phyloP scores from a whole-genome alignment of 1,140 invertebrate genomes.

The Doryteuthis pealeii region DNA sequence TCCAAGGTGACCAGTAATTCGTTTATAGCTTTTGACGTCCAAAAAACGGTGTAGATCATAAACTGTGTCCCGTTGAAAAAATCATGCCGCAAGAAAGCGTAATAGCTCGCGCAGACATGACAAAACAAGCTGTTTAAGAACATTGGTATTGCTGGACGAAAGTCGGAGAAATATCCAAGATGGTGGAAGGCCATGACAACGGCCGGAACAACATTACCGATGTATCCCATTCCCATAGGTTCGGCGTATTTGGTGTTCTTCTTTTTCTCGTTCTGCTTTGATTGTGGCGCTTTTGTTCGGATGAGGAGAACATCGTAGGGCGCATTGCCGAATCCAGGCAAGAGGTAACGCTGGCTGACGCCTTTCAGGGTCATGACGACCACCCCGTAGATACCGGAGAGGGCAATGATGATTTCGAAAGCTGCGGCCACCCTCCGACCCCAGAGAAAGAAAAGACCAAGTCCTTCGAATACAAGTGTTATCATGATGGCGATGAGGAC shows the following conservation, averaged over 20 bases:
- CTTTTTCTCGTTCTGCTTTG: slow-evolving; percentile 37
- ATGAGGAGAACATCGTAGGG: slow-evolving; percentile 40
- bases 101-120: slow-evolving; percentile 40
- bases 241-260: slow-evolving; percentile 48
- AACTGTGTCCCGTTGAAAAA: slow-evolving; percentile 41
- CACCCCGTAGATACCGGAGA: slow-evolving; percentile 42
- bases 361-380: slow-evolving; percentile 48
- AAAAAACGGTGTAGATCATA: slow-evolving; percentile 38
- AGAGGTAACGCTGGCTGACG: slow-evolving; percentile 44
- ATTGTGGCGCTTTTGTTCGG: slow-evolving; percentile 24
- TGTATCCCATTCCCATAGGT: slow-evolving; percentile 47
- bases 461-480: slow-evolving; percentile 41
- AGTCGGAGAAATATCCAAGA: slow-evolving; percentile 41
- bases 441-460: slow-evolving; percentile 40
- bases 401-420: slow-evolving; percentile 45
- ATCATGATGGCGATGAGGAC: slow-evolving; percentile 40
- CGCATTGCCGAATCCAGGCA: slow-evolving; percentile 49
- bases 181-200: slow-evolving; percentile 37
- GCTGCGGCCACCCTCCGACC: slow-evolving; percentile 39
- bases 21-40: slow-evolving; percentile 28
- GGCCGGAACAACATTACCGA: slow-evolving; percentile 42
- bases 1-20: slow-evolving; percentile 30
- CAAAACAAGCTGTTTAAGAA: slow-evolving; percentile 34
- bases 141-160: slow-evolving; percentile 36
- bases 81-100: slow-evolving; percentile 44